Base-by-base conservation (phyloP, 2,888 invertebrate species). In the Platycheirus albimanus region DNA sequence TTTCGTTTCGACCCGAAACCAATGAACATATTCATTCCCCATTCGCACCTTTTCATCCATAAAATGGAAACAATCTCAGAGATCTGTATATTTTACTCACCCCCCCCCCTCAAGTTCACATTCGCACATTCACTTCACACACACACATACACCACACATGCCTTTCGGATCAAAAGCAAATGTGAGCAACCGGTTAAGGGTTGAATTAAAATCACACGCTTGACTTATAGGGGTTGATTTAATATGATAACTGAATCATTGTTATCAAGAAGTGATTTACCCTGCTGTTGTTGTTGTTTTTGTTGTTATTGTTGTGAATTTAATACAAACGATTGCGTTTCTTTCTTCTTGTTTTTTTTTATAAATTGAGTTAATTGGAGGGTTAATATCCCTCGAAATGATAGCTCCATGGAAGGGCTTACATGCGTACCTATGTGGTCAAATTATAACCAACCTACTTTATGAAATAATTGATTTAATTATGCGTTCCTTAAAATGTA, bases 171-270 rank as follows among this genome's bases (percentile, higher is more conserved):
- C 51, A 72, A 78, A 81, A 78, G 83, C 83, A 83, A 81, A 83
- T 83, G 83, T 83, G 83, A 83, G 83, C 83, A 83, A 83, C 83
- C 83, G 78, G 83, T 83, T 83, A 83, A 83, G 83, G 83, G 83
- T 78, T 83, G 83, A 83, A 83, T 83, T 83, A 83, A 83, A 83
- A 83, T 83, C 78, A 83, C 78, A 83, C 72, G 83, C 83, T 83
- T 83, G 83, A 83, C 83, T 83, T 83, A 83, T 72, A 83, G 83
- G 83, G 83, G 83, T 83, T 78, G 83, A 78, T 74, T 83, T 78
- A 83, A 83, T 83, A 63, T 78, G 78, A 83, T 78, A 83, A 83
- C 83, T 83, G 83, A 83, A 83, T 83, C 83, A 83, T 78, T 77
- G 83, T 83, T 83, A 83, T 83, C 83, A 78, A 83, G 78, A 78